phyloP scores from a whole-genome alignment of 2,113 vertebrate species.

The Cyprinodon variegatus region DNA sequence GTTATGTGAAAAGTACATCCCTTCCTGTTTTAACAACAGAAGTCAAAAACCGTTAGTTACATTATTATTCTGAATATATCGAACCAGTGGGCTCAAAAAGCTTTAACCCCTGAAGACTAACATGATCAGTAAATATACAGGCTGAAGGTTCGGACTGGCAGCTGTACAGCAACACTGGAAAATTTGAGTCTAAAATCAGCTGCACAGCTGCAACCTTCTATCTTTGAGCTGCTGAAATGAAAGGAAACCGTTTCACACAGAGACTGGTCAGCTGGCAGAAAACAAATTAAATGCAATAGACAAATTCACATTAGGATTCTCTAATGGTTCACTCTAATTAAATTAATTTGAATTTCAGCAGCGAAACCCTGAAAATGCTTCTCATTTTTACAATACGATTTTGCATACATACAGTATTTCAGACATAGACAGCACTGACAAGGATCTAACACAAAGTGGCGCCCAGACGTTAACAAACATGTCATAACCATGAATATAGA shows the following conservation, averaged over 20 bases:
- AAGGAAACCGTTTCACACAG: neutral
- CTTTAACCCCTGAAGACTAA: constrained; percentile 2
- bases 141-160: constrained; percentile 3
- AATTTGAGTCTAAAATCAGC: neutral
- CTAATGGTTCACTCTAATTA: neutral
- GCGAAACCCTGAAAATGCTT: neutral
- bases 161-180: constrained; percentile 3
- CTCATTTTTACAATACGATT: constrained; percentile 6
- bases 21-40: constrained; percentile 41
- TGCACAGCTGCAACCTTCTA: neutral
- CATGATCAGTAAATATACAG: constrained; percentile 8
- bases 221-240: neutral
- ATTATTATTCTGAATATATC: constrained; percentile 24
- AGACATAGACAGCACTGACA: constrained; percentile 25
- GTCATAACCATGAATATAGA: neutral
- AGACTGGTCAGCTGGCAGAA: neutral
- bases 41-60: constrained; percentile 28
- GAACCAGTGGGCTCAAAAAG: constrained; percentile 23
- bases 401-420: constrained; percentile 23
- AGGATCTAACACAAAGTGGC: constrained; percentile 20
- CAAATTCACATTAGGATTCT: neutral
- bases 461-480: constrained; percentile 6
- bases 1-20: constrained; percentile 42
- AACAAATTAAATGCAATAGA: neutral
- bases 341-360: neutral